Percentiles rank a stretch among this genome's conserved stretches.
phyloP scores from a whole-genome alignment of 2,113 vertebrate genomes.

The Silurus meridionalis region DNA sequence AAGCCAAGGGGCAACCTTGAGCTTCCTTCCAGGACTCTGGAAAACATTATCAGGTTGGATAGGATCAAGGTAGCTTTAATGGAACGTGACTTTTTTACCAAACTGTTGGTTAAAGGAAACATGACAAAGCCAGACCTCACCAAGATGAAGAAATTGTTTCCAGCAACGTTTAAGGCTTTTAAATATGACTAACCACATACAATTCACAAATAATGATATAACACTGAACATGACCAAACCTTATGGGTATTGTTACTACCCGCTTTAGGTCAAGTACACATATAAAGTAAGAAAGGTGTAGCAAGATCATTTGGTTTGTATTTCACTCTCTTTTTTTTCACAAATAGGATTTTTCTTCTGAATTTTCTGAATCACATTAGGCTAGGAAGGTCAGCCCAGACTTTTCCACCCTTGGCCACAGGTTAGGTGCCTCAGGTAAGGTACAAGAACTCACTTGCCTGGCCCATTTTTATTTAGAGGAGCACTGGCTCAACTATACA shows the following conservation, averaged over 20 bases:
- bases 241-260: neutral
- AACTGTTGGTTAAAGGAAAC: conserved; percentile 55
- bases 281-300: neutral
- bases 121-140: conserved; percentile 41
- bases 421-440: neutral
- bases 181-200: neutral
- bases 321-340: neutral
- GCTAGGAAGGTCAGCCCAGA: neutral
- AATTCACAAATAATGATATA: neutral
- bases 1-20: conserved; percentile 61
- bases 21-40: conserved; percentile 66
- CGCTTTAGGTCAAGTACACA: neutral
- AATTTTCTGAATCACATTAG: neutral
- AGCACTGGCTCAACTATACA: neutral
- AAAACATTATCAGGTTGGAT: conserved; percentile 61
- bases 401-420: neutral
- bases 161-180: neutral
- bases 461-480: no score
- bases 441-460: neutral
- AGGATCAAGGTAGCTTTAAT: conserved; percentile 66
- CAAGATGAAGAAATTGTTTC: conserved; percentile 40
- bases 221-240: neutral
- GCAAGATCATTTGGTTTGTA: neutral
- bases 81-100: conserved; percentile 58
- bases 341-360: neutral